Evolutionary conservation across 2,113 vertebrate species (phyloP).

Genomic region (Erpornis zantholeuca): DNA sequence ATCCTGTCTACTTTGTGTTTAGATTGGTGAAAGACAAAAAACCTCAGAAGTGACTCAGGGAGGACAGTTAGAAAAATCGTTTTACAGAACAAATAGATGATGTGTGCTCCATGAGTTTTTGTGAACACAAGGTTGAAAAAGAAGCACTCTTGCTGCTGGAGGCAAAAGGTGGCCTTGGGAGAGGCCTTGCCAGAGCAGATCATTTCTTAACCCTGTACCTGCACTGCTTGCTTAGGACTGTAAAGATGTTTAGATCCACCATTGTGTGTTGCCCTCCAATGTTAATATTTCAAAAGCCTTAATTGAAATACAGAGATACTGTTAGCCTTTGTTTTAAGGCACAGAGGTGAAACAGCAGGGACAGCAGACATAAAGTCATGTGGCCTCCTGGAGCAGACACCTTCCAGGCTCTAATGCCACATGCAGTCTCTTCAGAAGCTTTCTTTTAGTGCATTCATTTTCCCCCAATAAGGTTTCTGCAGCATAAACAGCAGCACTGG

Average conservation of each 20-base stretch:
- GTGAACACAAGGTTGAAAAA: not conserved
- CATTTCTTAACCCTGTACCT: not conserved
- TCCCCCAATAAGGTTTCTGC: not conserved
- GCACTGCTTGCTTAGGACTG: not conserved
- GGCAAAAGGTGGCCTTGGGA: not conserved
- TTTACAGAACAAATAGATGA: not conserved
- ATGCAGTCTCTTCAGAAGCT: not conserved
- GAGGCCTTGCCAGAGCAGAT: not conserved
- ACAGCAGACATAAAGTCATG: rapidly evolving
- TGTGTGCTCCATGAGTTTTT: not conserved
- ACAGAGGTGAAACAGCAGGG: not conserved
- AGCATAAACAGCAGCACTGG: not conserved
- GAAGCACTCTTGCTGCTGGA: not conserved
- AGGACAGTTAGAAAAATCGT: not conserved
- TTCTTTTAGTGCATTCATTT: not conserved
- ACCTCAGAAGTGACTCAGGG: not conserved
- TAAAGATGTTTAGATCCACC: not conserved
- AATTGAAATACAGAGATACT: not conserved
- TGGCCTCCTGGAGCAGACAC: not conserved
- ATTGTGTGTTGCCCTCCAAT: not conserved
- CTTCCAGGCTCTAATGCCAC: not conserved
- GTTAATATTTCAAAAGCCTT: not conserved
- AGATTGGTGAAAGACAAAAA: not conserved
- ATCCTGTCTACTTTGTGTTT: constrained; percentile 6
- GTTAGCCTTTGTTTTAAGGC: not conserved